Evolutionary conservation across 1,140 invertebrate species (phyloP), one percentile per base, ranked within the genome.

Genomic region (Mizuhopecten yessoensis): DNA sequence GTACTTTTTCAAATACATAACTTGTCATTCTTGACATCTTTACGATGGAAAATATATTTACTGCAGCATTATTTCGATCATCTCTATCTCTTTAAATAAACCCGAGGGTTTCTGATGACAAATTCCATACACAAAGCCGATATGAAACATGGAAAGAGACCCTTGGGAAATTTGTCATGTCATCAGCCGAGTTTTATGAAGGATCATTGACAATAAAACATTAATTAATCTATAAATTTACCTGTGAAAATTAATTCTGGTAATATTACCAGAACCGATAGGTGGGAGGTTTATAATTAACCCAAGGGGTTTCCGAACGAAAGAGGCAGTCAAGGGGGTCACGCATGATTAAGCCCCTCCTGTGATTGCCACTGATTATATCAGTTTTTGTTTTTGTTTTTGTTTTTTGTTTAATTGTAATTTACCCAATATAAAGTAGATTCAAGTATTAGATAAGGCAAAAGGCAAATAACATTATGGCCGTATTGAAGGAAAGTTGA

Each of bases 201-300:
- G 57, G 57, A 75, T 75, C 57, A 75, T 29, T 17, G n/a, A 29
- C n/a, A 75, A 75, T 29, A 75, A 75, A 29, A 75, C 57, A 75
- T 75, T 75, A 75, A 75, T 75, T 75, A 75, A 75, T 75, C 57
- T 75, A 75, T 75, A 75, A 75, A 75, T 75, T 75, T 75, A 75
- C 57, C 57, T 75, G 57, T 75, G 57, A 75, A 75, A 75, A 75
- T 75, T 75, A 75, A 75, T 75, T 75, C 57, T 75, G 15, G 23
- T 75, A 9, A 29, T 75, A 75, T 75, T 75, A 29, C n/a, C 17
- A 75, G 23, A 75, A 75, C 57, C 5, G 23, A 75, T 75, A 75
- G n/a, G 57, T 75, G 15, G 57, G 57, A 75, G 57, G 23, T 75
- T 23, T 75, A 75, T 75, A 75, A n/a, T n/a, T n/a, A n/a, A 75